Evolutionary conservation across 1,140 invertebrate genomes (phyloP).

Genomic region (Caenorhabditis remanei): DNA sequence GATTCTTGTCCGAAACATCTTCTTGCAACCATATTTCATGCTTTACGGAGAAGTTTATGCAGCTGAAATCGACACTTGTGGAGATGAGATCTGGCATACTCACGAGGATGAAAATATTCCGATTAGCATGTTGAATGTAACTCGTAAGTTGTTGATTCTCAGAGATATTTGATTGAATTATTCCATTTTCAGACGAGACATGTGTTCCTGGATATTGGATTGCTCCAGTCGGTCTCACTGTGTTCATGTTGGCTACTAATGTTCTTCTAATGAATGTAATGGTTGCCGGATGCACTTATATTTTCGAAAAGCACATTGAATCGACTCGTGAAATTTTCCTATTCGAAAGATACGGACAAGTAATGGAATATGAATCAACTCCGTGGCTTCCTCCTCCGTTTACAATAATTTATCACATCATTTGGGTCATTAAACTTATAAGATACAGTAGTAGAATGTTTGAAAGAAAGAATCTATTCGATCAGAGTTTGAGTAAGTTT

Average conservation of each 20-base stretch:
- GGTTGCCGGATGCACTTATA: slow-evolving; percentile 97
- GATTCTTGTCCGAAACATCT: slow-evolving; percentile 84
- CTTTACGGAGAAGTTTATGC: slow-evolving; percentile 98
- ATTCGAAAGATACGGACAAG: slow-evolving; percentile 96
- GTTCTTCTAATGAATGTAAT: slow-evolving; percentile 96
- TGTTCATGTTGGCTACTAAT: slow-evolving; percentile 94
- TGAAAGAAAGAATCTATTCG: slow-evolving; percentile 58
- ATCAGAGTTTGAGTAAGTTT: slow-evolving; percentile 57
- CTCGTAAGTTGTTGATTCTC: not conserved
- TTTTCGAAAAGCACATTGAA: slow-evolving; percentile 94
- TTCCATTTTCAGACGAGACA: slow-evolving; percentile 21
- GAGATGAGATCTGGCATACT: slow-evolving; percentile 85
- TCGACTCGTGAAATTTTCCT: slow-evolving; percentile 97
- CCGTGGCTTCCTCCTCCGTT: slow-evolving; percentile 93
- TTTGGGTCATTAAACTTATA: slow-evolving; percentile 85
- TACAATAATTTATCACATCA: slow-evolving; percentile 90
- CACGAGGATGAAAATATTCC: slow-evolving; percentile 80
- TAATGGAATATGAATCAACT: slow-evolving; percentile 97
- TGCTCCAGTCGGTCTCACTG: slow-evolving; percentile 70
- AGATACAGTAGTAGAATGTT: slow-evolving; percentile 77
- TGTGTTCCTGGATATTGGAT: slow-evolving; percentile 63
- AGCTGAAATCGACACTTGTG: slow-evolving; percentile 78
- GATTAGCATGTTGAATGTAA: slow-evolving; percentile 58
- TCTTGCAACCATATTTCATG: slow-evolving; percentile 97
- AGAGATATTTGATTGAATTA: not conserved